A percentile compares a stretch with the other conserved stretches of the same genome.
These are phyloP conservation scores for Alces alces DNA, from an alignment of 2,113 vertebrate species.

Conservation along the genomic window DNA sequence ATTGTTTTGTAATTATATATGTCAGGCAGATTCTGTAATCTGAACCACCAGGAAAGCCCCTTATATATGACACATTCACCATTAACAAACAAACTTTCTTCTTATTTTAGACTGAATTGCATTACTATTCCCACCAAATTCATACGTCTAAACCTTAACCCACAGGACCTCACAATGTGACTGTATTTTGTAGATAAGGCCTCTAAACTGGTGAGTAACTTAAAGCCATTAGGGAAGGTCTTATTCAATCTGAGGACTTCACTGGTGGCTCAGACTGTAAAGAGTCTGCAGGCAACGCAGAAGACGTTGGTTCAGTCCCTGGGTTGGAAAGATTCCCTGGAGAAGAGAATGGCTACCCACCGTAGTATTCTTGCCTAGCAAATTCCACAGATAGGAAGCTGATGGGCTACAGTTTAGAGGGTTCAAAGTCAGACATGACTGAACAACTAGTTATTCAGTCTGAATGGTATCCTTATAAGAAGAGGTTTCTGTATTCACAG, in stretches of 20 bases:
- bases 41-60: too few relatives aligned
- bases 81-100: not conserved
- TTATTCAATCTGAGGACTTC: not conserved
- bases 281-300: too few relatives aligned
- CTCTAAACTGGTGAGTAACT: not conserved
- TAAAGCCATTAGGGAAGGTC: not conserved
- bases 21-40: too few relatives aligned
- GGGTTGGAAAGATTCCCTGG: too few relatives aligned
- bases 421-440: too few relatives aligned
- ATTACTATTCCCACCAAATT: not conserved
- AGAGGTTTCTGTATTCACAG: not conserved
- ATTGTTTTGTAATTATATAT: not conserved
- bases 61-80: not conserved
- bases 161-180: not conserved
- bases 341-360: too few relatives aligned
- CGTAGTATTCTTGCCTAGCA: too few relatives aligned
- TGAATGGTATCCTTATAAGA: not conserved
- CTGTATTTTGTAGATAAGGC: not conserved
- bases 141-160: not conserved
- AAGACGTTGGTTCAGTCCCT: too few relatives aligned
- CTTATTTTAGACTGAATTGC: not conserved
- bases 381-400: too few relatives aligned
- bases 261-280: too few relatives aligned
- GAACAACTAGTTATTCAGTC: not conserved
- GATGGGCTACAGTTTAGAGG: too few relatives aligned